Evolutionary conservation across 1,140 invertebrate genomes (phyloP).

Genomic region (Laupala kohalensis): DNA sequence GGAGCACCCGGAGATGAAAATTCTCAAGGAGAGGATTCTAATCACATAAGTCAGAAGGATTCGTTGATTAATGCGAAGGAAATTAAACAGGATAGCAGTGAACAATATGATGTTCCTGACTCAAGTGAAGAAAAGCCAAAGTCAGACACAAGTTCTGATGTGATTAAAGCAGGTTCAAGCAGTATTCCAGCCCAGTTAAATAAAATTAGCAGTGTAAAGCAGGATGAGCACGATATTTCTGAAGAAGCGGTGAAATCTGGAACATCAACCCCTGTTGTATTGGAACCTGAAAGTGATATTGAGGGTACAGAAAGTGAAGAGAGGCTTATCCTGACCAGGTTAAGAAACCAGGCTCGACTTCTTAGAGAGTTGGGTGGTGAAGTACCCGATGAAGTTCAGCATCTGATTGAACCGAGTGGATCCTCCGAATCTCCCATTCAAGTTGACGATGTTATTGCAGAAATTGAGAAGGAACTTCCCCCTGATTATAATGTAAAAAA

Average conservation of each 20-base stretch:
- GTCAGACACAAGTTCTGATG: neutral
- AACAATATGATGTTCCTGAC: neutral
- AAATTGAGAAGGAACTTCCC: constrained; percentile 16
- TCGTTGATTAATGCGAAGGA: neutral
- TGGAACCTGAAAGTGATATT: constrained; percentile 11
- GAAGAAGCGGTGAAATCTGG: neutral
- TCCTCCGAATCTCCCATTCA: neutral
- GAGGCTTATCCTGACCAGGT: constrained; percentile 25
- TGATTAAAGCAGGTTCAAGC: neutral
- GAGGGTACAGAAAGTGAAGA: constrained; percentile 25
- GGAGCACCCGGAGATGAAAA: neutral
- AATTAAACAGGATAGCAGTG: neutral
- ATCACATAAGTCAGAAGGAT: neutral
- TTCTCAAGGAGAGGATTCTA: neutral
- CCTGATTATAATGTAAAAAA: constrained; percentile 8
- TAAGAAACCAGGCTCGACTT: constrained; percentile 29
- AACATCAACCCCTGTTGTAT: neutral
- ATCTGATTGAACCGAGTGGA: constrained; percentile 14
- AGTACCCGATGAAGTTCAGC: constrained; percentile 23
- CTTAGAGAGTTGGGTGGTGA: constrained; percentile 30
- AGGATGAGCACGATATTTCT: neutral
- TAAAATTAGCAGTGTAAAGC: neutral
- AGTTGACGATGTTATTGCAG: constrained; percentile 14
- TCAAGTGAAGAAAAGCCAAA: constrained; percentile 10
- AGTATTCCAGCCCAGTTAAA: neutral